Percentiles rank a stretch among this genome's conserved stretches.
These are phyloP conservation scores for Thunnus maccoyii DNA, from an alignment of 2,113 vertebrate species.

Conservation along the genomic window DNA sequence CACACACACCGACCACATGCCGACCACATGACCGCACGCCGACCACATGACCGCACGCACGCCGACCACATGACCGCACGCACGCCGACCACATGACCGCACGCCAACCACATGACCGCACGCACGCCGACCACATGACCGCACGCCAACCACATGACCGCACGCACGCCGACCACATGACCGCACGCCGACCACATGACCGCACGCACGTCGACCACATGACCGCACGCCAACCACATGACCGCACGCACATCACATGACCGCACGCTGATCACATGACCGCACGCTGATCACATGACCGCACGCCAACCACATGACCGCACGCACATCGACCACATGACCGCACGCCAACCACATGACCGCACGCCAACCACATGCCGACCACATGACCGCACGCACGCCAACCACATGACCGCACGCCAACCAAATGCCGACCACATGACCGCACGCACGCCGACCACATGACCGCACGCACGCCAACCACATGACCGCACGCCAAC, in stretches of 20 bases:
- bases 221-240: neutral
- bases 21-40: neutral
- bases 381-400: too few relatives aligned
- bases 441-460: neutral
- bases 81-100: neutral
- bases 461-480: too few relatives aligned
- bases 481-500: too few relatives aligned
- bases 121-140: too few relatives aligned
- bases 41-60: too few relatives aligned
- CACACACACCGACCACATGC: neutral
- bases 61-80: neutral
- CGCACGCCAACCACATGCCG: too few relatives aligned
- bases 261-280: neutral
- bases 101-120: too few relatives aligned
- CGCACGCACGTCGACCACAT: too few relatives aligned
- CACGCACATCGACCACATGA: neutral
- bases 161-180: neutral
- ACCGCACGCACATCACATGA: too few relatives aligned
- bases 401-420: neutral
- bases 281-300: too few relatives aligned
- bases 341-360: neutral
- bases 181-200: neutral
- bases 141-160: too few relatives aligned
- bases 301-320: slow-evolving; percentile 51
- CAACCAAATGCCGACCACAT: neutral